Base-by-base conservation (phyloP, 37 sponge, comb jelly and placozoan genomes). In the Crambe crambe region DNA sequence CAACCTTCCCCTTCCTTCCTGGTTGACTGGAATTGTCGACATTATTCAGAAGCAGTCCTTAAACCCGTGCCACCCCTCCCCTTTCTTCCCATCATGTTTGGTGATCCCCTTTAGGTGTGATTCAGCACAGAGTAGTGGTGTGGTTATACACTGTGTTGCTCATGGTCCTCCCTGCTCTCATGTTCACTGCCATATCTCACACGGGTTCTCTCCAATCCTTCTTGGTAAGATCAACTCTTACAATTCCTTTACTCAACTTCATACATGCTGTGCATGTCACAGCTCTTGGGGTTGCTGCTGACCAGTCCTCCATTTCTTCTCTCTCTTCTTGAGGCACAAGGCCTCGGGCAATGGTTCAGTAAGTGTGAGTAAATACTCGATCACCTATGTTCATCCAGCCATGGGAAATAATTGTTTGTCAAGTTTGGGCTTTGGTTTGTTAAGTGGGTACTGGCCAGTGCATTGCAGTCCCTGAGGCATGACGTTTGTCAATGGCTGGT, bases 301-400 rank as follows among this genome's bases (percentile, higher is more conserved):
- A 26, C 58, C 2, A 22, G 36, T 40, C 90, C 90, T 10, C 25
- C 64, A 26, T 90, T 85, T 36, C 56, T 81, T 6, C 74, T 90
- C 40, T 81, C 91, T 2, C 64, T 90, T 41, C 62, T 90, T 65
- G 91, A 90, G 44, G 56, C 91, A 66, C 91, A 90, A 30, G 75
- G 79, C 23, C 60, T 90, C 9, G 77, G 81, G 35, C 44, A 77
- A 20, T 90, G 86, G 86, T 68, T 73, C 26, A 75, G 91, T 86
- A 60, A 62, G 85, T 74, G 44, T 60, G 61, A 15, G 37, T 42
- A 26, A 4, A 23, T 72, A 18, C 6, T 12, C 51, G 6, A 47
- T 8, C 15, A 61, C 25, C 15, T 9, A 5, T 27, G 36, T n/a
- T n/a, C n/a, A n/a, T n/a, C n/a, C n/a, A n/a, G n/a, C n/a, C n/a